Evolutionary conservation across 2,113 vertebrate genomes (phyloP).

Genomic region (Oryzias melastigma): DNA sequence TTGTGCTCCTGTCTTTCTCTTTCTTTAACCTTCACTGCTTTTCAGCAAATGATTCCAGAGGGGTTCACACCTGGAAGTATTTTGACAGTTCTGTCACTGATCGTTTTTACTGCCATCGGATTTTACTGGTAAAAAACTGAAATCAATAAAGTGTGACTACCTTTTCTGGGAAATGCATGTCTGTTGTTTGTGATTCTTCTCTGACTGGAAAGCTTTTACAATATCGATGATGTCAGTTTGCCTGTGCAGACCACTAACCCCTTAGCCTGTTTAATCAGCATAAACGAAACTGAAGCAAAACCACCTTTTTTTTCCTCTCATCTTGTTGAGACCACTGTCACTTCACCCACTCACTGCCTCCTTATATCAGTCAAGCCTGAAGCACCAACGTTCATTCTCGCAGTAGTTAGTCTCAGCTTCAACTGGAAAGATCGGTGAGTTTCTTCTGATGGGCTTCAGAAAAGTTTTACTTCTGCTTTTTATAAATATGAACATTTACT

Average conservation of each 20-base stretch:
- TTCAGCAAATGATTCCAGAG: too few species aligned
- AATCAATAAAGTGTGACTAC: neutral
- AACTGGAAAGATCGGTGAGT: constrained; percentile 42
- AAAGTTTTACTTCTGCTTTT: too few species aligned
- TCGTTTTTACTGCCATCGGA: too few species aligned
- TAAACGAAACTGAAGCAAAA: constrained; percentile 5
- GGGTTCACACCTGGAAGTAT: too few species aligned
- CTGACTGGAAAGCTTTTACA: constrained; percentile 43
- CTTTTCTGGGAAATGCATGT: constrained; percentile 45
- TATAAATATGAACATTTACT: too few species aligned
- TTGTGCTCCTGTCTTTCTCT: too few species aligned
- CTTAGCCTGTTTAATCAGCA: neutral
- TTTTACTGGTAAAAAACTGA: too few species aligned
- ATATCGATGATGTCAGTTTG: constrained; percentile 1
- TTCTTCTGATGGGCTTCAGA: neutral
- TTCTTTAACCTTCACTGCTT: too few species aligned
- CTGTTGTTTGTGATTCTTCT: constrained; percentile 19
- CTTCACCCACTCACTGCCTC: constrained; percentile 5
- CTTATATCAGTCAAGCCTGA: neutral
- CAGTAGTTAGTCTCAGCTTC: constrained; percentile 12
- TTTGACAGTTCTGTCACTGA: too few species aligned
- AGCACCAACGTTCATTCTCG: neutral
- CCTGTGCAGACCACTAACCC: neutral
- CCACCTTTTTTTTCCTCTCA: neutral
- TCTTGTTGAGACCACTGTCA: constrained; percentile 24